Percentiles rank a stretch among this genome's conserved stretches.
Conservation (phyloP, 2,888 invertebrate species). For the Spialia ferax region DNA sequence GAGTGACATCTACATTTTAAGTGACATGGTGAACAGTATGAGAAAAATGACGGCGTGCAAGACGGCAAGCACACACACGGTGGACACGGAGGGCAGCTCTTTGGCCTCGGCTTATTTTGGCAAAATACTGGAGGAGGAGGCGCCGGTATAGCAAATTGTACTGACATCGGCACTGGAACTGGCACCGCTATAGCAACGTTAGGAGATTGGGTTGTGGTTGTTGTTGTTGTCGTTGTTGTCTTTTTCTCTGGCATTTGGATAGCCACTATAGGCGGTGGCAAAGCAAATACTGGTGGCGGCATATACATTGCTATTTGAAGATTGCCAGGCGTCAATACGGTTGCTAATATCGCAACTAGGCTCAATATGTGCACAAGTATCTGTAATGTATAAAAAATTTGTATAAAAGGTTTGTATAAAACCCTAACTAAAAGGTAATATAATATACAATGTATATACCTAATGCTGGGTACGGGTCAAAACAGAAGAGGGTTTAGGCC, state of each 20-base stretch:
- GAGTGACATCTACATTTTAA: conserved; percentile 66
- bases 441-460: too few species aligned
- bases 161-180: conserved; percentile 53
- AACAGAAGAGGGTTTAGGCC: too few species aligned
- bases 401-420: too few species aligned
- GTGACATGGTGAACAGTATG: conserved; percentile 74
- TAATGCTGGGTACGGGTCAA: too few species aligned
- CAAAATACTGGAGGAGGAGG: conserved; percentile 50
- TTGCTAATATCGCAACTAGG: conserved; percentile 42
- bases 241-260: conserved; percentile 15
- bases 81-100: conserved; percentile 70
- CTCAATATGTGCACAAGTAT: conserved; percentile 47
- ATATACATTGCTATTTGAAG: conserved; percentile 44
- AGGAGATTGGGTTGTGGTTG: conserved; percentile 37
- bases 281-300: conserved; percentile 43
- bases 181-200: conserved; percentile 47
- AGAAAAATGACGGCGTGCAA: conserved; percentile 74
- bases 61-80: conserved; percentile 69
- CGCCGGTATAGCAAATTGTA: conserved; percentile 60
- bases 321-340: conserved; percentile 31
- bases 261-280: conserved; percentile 42
- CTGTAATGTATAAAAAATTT: conserved; percentile 46
- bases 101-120: conserved; percentile 45
- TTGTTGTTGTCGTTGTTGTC: conserved; percentile 43
- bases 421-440: too few species aligned